phyloP scores from a whole-genome alignment of 2,888 invertebrate genomes.

The Euzetes globulus region DNA sequence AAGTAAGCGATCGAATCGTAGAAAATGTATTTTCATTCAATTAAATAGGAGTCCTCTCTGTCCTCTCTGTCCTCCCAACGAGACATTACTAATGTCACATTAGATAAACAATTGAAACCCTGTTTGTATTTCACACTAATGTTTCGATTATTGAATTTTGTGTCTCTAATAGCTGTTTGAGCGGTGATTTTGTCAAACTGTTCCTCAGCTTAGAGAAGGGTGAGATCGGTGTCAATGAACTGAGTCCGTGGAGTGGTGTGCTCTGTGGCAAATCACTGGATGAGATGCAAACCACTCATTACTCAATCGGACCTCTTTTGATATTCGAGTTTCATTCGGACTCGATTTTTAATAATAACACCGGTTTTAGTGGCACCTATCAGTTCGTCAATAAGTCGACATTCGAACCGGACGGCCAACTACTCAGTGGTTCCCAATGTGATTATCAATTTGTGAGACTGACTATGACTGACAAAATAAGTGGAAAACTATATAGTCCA shows the following conservation, averaged over 20 bases:
- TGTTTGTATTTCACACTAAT: background rate
- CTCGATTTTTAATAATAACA: conserved; percentile 51
- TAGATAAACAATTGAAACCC: background rate
- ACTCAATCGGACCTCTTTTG: conserved; percentile 65
- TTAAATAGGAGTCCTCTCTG: background rate
- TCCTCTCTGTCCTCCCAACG: no score
- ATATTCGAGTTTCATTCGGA: conserved; percentile 65
- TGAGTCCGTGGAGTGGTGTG: conserved; percentile 64
- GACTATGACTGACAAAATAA: background rate
- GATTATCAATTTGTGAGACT: conserved; percentile 60
- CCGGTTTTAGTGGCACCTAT: conserved; percentile 63
- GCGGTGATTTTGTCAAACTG: conserved; percentile 67
- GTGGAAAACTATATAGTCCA: conserved; percentile 77
- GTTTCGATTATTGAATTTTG: background rate
- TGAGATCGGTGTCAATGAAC: conserved; percentile 61
- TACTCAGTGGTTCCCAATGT: conserved; percentile 68
- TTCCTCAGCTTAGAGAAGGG: conserved; percentile 59
- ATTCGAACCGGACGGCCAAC: conserved; percentile 73
- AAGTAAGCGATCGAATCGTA: conserved; percentile 27
- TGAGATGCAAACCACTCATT: conserved; percentile 60
- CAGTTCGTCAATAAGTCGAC: conserved; percentile 56
- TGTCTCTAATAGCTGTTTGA: conserved; percentile 57
- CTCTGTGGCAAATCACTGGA: conserved; percentile 58
- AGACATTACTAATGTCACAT: no score
- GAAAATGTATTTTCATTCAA: background rate